Evolutionary conservation across 1,140 invertebrate genomes (phyloP).

Genomic region (Belonocnema kinseyi): DNA sequence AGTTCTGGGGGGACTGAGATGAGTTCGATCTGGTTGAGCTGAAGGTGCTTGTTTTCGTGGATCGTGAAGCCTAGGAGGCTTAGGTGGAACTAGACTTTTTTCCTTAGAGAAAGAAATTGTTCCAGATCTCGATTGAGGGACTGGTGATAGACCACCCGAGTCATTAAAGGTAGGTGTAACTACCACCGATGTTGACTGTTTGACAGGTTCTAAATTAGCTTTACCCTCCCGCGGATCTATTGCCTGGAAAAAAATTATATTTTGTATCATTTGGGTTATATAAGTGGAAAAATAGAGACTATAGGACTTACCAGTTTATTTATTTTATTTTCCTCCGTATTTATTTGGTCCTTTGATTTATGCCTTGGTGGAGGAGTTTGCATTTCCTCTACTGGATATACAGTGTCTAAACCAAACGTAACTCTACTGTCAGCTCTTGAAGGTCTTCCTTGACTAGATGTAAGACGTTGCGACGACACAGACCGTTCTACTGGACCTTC

Average conservation of each 20-base stretch:
- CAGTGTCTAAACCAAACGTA: conserved; percentile 61
- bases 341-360: conserved; percentile 34
- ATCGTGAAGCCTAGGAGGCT: conserved; percentile 11
- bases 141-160: not conserved
- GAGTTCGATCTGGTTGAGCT: not conserved
- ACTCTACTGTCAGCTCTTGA: conserved; percentile 68
- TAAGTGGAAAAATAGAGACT: too few relatives aligned
- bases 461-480: conserved; percentile 60
- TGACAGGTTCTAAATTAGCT: not conserved
- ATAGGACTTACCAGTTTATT: not conserved
- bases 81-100: not conserved
- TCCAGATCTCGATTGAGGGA: conserved; percentile 35
- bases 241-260: not conserved
- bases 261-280: too few relatives aligned
- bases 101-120: conserved; percentile 20
- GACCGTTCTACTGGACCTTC: conserved; percentile 55
- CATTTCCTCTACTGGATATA: conserved; percentile 34
- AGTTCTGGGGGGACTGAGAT: not conserved
- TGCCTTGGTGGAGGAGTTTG: conserved; percentile 14
- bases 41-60: not conserved
- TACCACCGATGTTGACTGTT: not conserved
- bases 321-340: not conserved
- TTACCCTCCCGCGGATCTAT: not conserved
- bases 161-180: conserved; percentile 36
- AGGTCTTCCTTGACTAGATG: conserved; percentile 45